These are phyloP conservation scores for Lumbricus terrestris DNA, from an alignment of 2,888 invertebrate genomes.

Conservation along the genomic window DNA sequence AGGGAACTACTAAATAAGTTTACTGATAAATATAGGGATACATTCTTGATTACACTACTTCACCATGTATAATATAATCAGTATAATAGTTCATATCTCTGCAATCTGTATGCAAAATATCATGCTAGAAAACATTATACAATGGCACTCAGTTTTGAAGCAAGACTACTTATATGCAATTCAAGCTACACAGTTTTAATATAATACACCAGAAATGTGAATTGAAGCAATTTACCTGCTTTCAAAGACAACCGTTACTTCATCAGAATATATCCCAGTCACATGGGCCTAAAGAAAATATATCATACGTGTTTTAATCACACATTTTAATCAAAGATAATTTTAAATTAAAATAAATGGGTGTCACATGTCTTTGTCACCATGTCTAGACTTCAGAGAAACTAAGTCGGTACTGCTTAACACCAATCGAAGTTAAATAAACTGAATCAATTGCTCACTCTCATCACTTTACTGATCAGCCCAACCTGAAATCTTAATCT, in stretches of 20 bases:
- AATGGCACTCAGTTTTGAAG: not conserved
- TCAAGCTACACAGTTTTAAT: not conserved
- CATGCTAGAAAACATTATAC: not conserved
- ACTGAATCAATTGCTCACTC: not conserved
- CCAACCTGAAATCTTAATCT: not conserved
- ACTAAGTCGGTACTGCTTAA: too few species aligned
- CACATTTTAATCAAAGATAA: not conserved
- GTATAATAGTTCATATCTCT: not conserved
- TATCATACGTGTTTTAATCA: not conserved
- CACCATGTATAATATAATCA: not conserved
- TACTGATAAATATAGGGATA: not conserved
- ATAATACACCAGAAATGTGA: not conserved
- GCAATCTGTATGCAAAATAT: not conserved
- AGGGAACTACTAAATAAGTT: too few species aligned
- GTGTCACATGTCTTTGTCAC: too few species aligned
- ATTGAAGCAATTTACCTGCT: not conserved
- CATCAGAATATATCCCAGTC: not conserved
- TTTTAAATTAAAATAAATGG: not conserved
- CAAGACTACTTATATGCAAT: not conserved
- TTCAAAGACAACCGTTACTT: slow-evolving; percentile 6
- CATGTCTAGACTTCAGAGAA: too few species aligned
- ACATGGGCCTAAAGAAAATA: not conserved
- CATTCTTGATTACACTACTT: not conserved
- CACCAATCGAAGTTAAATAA: not conserved
- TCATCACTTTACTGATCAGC: not conserved